phyloP scores from a whole-genome alignment of 2,888 invertebrate species.

The Cantharis nigra region DNA sequence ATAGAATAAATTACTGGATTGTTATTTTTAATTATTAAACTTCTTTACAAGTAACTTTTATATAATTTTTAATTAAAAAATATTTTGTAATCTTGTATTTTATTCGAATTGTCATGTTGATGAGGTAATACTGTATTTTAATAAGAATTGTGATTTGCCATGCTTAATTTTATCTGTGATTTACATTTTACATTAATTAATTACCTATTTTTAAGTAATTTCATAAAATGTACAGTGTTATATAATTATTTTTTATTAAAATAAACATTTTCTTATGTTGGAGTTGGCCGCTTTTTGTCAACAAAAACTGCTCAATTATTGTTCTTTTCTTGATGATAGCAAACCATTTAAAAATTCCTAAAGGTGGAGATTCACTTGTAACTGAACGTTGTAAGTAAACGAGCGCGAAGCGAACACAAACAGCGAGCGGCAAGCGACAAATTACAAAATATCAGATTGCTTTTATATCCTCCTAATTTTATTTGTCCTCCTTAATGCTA shows the following conservation, averaged over 20 bases:
- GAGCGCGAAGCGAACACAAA: too few relatives aligned
- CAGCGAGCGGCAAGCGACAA: too few relatives aligned
- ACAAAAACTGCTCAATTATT: too few relatives aligned
- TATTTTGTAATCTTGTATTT: background rate
- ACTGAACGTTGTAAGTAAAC: too few relatives aligned
- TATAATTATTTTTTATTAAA: conserved; percentile 30
- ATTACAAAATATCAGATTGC: too few relatives aligned
- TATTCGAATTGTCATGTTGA: conserved; percentile 12
- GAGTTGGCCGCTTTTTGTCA: conserved; percentile 18
- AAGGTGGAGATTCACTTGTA: too few relatives aligned
- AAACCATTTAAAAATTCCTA: too few relatives aligned
- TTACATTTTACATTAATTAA: conserved; percentile 38
- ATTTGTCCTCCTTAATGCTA: too few relatives aligned
- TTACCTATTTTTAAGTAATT: conserved; percentile 47
- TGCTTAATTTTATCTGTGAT: conserved; percentile 54
- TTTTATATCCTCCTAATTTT: too few relatives aligned
- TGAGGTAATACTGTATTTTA: conserved; percentile 25
- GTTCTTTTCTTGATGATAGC: too few relatives aligned
- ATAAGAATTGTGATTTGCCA: conserved; percentile 45
- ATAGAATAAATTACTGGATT: background rate
- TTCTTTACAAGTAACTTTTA: background rate
- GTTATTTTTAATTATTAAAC: background rate
- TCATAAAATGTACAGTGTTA: conserved; percentile 37
- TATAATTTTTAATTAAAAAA: background rate
- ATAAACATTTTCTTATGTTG: conserved; percentile 17